These are phyloP conservation scores for Bombyx mandarina DNA, from an alignment of 1,140 invertebrate genomes.

Conservation along the genomic window DNA sequence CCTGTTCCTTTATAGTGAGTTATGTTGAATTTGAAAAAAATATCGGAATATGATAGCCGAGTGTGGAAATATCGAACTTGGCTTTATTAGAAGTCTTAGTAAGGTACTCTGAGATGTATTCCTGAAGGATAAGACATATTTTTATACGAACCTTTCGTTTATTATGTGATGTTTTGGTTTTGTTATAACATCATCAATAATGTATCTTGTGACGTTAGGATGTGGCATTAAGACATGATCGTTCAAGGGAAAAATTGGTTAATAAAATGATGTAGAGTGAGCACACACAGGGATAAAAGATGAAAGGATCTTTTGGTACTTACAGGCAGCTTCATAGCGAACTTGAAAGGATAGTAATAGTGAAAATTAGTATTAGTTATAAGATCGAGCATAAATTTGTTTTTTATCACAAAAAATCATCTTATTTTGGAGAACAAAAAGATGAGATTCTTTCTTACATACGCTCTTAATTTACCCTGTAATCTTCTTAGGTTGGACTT, in stretches of 20 bases:
- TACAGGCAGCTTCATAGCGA: too few species aligned
- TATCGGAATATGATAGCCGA: slow-evolving; percentile 43
- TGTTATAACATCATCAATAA: slow-evolving; percentile 42
- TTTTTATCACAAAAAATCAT: too few species aligned
- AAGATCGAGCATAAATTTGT: too few species aligned
- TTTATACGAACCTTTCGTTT: slow-evolving; percentile 8
- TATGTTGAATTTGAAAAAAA: slow-evolving; percentile 1
- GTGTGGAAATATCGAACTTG: slow-evolving; percentile 51
- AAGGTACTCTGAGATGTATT: not conserved
- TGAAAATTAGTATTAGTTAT: too few species aligned
- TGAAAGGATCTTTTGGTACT: too few species aligned
- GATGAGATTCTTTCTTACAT: too few species aligned
- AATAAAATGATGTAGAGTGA: slow-evolving; percentile 34
- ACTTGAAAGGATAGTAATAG: too few species aligned
- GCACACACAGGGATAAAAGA: slow-evolving; percentile 3
- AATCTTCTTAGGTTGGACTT: too few species aligned
- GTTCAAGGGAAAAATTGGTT: slow-evolving; percentile 59
- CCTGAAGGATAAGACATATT: slow-evolving; percentile 6
- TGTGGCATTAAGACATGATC: slow-evolving; percentile 48
- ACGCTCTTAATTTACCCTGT: too few species aligned
- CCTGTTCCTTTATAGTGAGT: too few species aligned
- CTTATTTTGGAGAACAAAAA: too few species aligned
- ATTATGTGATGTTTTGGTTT: slow-evolving; percentile 16
- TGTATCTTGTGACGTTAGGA: slow-evolving; percentile 56
- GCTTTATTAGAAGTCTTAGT: slow-evolving; percentile 39